Base-by-base conservation (phyloP, 2,113 vertebrate genomes). In the Hylia prasina region DNA sequence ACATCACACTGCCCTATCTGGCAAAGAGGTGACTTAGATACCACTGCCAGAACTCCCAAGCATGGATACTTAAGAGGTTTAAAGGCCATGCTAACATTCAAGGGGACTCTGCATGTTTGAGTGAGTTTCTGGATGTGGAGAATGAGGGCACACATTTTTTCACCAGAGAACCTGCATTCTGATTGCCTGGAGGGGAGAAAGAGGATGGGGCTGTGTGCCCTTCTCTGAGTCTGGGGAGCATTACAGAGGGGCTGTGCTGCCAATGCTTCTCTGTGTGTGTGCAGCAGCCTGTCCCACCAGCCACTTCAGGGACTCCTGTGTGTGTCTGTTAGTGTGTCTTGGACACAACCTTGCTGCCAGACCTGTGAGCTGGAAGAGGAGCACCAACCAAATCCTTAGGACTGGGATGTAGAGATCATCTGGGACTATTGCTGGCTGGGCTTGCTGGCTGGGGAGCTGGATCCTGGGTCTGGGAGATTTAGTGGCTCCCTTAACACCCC, bases 221-320 rank as follows among this genome's bases (percentile, higher is more conserved):
- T 25, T 71, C 17, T 47, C 23, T 45, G 44, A 35, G 30, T 89
- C 35, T 47, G 53, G 47, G 28, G 24, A 45, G 33, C 4, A 4
- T 42, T 28, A 6, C 8, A 63, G 57, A 23, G 20, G 18, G 33
- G 6, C 14, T 58, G 42, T 69, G 50, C 56, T 63, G 24, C 42
- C n/a, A 4, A 1, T 0, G 1, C 22, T 39, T 30, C 17, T 57
- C 9, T 35, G 1, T 44, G 33, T 53, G 33, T 28, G 19, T 33
- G 37, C 40, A 53, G 18, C 37, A 51, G 68, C 25, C 45, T 73
- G 40, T 64, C 28, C 27, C 9, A 16, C 8, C 70, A 56, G 37
- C 3, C 2, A 2, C 20, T 13, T n/a, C 9, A 37, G n/a, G 58
- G 28, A 33, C 10, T 11, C 33, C 16, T 56, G 13, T 30, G 35